Base-by-base conservation (phyloP, 1,140 invertebrate species). In the Magallana gigas region DNA sequence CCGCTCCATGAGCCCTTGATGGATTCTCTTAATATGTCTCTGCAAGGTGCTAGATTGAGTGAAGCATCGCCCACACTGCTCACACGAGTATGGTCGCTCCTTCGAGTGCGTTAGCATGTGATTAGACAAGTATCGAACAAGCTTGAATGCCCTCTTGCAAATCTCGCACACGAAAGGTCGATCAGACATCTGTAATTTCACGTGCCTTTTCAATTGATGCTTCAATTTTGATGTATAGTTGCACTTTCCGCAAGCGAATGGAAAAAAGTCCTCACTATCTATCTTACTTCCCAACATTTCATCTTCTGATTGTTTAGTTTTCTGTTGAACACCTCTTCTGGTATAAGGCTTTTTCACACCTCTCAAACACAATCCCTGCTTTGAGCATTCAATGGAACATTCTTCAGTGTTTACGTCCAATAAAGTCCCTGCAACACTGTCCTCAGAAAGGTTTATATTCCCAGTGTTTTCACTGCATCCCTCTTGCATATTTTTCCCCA, bases 51-150 rank as follows among this genome's bases (percentile, higher is more conserved):
- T 96, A 6, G 96, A 96, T 90, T 96, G 90, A 2, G 95, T 95
- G 90, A 96, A 96, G 12, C 95, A 95, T 91, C 96, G 96, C 82
- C 95, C 94, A 92, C 96, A 96, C 62, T 95, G 94, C 83, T 92
- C 59, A 91, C 94, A 93, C n/a, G 91, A 92, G 94, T 98, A 99
- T 0, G 98, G 98, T 92, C 98, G 97, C 94, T 99, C 98, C 0
- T 98, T 98, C 0, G 97, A 98, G 94, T 99, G 98, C 0, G 98
- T 99, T 71, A 98, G 96, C 82, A 99, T 96, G 94, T 99, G 98
- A n/a, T 60, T 76, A 18, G 62, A 36, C 5, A 89, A 48, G 48
- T 85, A 57, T 1, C 57, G 83, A 68, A 12, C 59, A 57, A 85
- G 82, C 36, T 81, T 87, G 36, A 87, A 89, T 9, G 64, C 81